phyloP scores from a whole-genome alignment of 2,113 vertebrate genomes.

The Micronycteris hirsuta region DNA sequence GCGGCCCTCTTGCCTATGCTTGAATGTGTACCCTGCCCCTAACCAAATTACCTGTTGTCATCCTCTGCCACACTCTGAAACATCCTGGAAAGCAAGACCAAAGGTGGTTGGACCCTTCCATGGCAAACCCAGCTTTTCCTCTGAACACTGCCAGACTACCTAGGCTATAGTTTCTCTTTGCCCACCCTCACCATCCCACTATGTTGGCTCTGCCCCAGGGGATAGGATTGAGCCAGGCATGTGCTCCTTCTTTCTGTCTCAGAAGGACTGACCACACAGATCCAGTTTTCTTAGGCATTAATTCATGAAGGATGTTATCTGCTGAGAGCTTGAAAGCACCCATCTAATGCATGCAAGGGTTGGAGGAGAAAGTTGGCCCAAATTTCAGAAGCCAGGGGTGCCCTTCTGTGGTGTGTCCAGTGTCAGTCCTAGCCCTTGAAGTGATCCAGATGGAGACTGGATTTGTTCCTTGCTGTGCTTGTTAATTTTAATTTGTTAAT shows the following conservation, averaged over 20 bases:
- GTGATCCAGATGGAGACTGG: not conserved
- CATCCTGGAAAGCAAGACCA: not conserved
- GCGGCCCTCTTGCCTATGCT: not conserved
- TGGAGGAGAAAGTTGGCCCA: not conserved
- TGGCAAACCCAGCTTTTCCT: not conserved
- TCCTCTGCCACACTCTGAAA: not conserved
- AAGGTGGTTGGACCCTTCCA: not conserved
- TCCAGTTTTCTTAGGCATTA: not conserved
- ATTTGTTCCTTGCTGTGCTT: slow-evolving; percentile 6
- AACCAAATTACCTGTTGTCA: not conserved
- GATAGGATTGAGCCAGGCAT: not conserved
- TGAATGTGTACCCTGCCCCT: not conserved
- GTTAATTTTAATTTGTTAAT: slow-evolving; percentile 62
- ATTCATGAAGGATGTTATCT: not conserved
- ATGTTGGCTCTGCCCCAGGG: not conserved
- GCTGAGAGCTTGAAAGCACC: not conserved
- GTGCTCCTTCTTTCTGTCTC: not conserved
- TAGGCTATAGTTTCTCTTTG: not conserved
- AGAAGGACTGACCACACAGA: not conserved
- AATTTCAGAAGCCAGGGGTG: not conserved
- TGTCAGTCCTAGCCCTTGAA: not conserved
- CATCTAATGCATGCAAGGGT: not conserved
- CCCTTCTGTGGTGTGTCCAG: not conserved
- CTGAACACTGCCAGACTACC: not conserved
- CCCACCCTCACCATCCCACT: not conserved